Conservation (phyloP, 2,888 invertebrate genomes). For the Dicyrtoma fusca region DNA sequence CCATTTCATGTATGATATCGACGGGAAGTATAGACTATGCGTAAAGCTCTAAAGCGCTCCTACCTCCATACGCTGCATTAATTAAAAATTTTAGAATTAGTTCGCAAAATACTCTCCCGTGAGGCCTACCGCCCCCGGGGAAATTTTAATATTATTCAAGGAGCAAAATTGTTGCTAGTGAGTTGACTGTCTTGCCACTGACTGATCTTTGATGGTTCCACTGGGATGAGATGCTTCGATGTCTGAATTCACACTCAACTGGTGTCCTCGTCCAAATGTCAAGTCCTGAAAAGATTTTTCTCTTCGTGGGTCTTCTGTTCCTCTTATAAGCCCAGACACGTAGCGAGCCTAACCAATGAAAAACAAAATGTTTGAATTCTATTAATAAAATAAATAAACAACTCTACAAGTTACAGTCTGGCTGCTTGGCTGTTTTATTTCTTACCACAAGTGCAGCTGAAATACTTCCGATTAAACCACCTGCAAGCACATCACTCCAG, state of each 20-base stretch:
- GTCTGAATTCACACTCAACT: conserved; percentile 5
- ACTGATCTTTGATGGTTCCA: conserved; percentile 1
- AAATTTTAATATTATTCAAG: too few relatives aligned
- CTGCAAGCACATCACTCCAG: conserved; percentile 66
- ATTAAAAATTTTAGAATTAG: too few relatives aligned
- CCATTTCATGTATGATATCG: too few relatives aligned
- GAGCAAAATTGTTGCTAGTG: too few relatives aligned
- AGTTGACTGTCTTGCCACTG: conserved; percentile 11
- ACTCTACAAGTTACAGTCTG: too few relatives aligned
- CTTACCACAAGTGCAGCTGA: conserved; percentile 57
- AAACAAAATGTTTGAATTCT: too few relatives aligned
- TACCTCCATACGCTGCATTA: too few relatives aligned
- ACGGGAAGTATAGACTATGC: too few relatives aligned
- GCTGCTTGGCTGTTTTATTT: too few relatives aligned
- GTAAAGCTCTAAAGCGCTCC: too few relatives aligned
- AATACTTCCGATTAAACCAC: conserved; percentile 61
- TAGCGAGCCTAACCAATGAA: conserved; percentile 29
- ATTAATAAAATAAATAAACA: neutral
- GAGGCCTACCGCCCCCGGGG: too few relatives aligned
- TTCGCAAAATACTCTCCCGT: too few relatives aligned
- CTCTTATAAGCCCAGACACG: conserved; percentile 25
- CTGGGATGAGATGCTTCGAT: conserved; percentile 1
- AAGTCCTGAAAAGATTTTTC: conserved; percentile 24
- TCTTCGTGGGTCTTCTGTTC: neutral
- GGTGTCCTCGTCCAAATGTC: conserved; percentile 8